Conservation (phyloP, 2,797 vertebrate genomes). For the Eremophila alpestris region DNA sequence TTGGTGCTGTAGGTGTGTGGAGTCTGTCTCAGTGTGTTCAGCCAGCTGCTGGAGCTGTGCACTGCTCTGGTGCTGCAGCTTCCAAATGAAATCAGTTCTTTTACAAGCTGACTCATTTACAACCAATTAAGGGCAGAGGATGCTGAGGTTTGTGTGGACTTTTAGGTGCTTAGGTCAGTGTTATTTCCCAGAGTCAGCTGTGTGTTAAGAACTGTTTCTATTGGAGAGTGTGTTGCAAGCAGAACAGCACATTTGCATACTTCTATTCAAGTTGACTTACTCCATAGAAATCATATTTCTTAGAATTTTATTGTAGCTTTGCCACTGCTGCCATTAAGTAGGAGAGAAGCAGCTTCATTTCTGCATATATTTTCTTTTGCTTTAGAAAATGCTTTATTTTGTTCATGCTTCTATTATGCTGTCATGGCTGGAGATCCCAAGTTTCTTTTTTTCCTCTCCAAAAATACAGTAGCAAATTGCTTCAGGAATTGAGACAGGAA, state of each 20-base stretch:
- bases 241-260: neutral
- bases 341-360: neutral
- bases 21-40: neutral
- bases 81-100: neutral
- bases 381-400: neutral
- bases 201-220: neutral
- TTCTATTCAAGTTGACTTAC: neutral
- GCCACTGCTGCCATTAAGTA: neutral
- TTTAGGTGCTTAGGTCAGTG: neutral
- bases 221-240: neutral
- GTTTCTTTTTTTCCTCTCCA: neutral
- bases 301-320: neutral
- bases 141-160: neutral
- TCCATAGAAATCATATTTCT: neutral
- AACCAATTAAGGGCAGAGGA: neutral
- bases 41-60: neutral
- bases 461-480: constrained; percentile 92
- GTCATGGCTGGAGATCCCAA: constrained; percentile 16
- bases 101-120: neutral
- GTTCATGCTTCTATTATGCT: neutral
- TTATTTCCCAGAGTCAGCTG: neutral
- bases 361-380: neutral
- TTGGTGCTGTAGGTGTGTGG: neutral
- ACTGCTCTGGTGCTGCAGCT: neutral
- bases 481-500: constrained; percentile 96